Evolutionary conservation across 2,797 vertebrate genomes (phyloP), one percentile per base, ranked within the genome.

Genomic region (Valencia hispanica): DNA sequence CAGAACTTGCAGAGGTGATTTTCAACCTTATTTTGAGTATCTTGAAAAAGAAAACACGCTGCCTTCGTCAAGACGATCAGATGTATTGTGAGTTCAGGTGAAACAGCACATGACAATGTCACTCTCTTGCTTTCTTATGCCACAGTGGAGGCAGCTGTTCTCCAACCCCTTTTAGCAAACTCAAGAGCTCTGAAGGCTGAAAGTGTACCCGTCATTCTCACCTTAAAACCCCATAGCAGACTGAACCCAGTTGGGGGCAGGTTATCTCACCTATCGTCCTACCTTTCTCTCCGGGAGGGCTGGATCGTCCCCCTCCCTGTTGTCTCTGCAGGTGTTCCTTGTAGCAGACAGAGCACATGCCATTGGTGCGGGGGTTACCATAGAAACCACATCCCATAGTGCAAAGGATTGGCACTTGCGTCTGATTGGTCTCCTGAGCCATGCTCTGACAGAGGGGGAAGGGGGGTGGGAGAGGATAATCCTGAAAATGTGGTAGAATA

Each of bases 281-380:
- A 96, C 95, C 95, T 95, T 96, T 96, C 89, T 94, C 96, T 94
- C 95, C 96, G 69, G 95, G 93, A 79, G 97, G 96, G 87, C 93
- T 97, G 85, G 95, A 95, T 84, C 96, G 92, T 68, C 96, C 96
- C 80, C 96, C 96, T 86, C 95, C 96, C 92, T 97, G 96, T 93
- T 97, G 97, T 82, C 97, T 95, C 94, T 97, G 97, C 73, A 97
- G 95, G 90, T 97, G 96, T 90, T 97, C 97, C 94, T 97, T 97
- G 65, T 97, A 97, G 96, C 97, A 97, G 84, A 97, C 95, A 0
- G 97, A 97, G 90, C 97, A 97, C 97, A 97, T 97, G 88, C 97
- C 97, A 39, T 96, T 97, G 94, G 95, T 97, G 71, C 97, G 96
- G 77, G 97, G 97, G 89, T 97, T 97, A 90, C 97, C 97, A 71